These are phyloP conservation scores for Drosophila infuscata DNA, from an alignment of 2,888 invertebrate genomes.

Conservation along the genomic window DNA sequence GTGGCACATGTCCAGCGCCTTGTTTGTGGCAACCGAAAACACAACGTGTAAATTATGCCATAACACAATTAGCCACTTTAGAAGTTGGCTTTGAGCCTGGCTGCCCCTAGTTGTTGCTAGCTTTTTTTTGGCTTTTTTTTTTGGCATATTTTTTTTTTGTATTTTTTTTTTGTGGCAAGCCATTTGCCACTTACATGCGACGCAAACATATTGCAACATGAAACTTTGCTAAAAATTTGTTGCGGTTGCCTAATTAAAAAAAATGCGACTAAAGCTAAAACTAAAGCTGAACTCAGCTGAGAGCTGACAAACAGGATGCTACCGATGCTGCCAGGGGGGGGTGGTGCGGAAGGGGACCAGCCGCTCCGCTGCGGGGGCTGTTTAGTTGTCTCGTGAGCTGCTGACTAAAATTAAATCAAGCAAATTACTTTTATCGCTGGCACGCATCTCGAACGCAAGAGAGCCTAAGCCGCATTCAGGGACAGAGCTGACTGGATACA, in stretches of 20 bases:
- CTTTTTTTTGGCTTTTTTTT: conserved; percentile 14
- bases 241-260: conserved; percentile 75
- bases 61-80: conserved; percentile 81
- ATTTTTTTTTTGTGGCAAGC: conserved; percentile 42
- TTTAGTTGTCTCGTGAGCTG: conserved; percentile 72
- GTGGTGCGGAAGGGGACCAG: background rate
- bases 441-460: conserved; percentile 79
- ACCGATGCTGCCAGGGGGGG: conserved; percentile 22
- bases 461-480: conserved; percentile 70
- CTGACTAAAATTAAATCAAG: conserved; percentile 80
- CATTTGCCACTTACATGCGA: conserved; percentile 77
- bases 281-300: conserved; percentile 32
- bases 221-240: conserved; percentile 71
- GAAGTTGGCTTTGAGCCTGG: conserved; percentile 60
- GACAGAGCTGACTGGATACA: conserved; percentile 48
- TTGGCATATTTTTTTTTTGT: background rate
- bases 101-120: conserved; percentile 33
- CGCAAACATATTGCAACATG: conserved; percentile 72
- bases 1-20: conserved; percentile 76
- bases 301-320: conserved; percentile 73
- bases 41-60: conserved; percentile 80
- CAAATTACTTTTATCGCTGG: conserved; percentile 80
- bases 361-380: conserved; percentile 58
- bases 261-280: conserved; percentile 49
- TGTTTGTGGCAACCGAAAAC: conserved; percentile 75